A percentile compares a stretch with the other conserved stretches of the same genome.
These are phyloP conservation scores for Amphiprion ocellaris DNA, from an alignment of 2,113 vertebrate genomes.

Conservation along the genomic window DNA sequence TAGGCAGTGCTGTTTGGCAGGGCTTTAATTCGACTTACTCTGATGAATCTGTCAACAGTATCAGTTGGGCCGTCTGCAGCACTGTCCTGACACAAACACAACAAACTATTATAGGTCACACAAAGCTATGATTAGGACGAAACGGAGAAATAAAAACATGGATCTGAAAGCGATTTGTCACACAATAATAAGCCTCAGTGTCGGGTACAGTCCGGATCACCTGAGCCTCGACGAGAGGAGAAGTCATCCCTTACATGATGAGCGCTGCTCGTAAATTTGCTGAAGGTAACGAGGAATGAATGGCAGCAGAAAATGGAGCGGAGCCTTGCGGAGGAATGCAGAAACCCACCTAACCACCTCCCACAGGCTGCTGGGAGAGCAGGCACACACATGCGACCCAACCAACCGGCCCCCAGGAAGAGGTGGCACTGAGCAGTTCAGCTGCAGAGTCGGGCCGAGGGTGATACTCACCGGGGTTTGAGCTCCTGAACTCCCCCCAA, in stretches of 20 bases:
- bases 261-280: slow-evolving; percentile 36
- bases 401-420: slow-evolving; percentile 47
- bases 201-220: background rate
- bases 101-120: background rate
- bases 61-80: slow-evolving; percentile 29
- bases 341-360: slow-evolving; percentile 72
- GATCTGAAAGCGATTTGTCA: slow-evolving; percentile 8
- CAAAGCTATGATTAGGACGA: background rate
- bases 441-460: slow-evolving; percentile 11
- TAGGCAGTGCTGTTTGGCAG: slow-evolving; percentile 52
- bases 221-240: background rate
- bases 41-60: slow-evolving; percentile 54
- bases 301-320: slow-evolving; percentile 67
- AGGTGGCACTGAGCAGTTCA: slow-evolving; percentile 45
- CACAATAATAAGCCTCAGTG: background rate
- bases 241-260: slow-evolving; percentile 26
- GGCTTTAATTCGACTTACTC: slow-evolving; percentile 51
- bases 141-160: background rate
- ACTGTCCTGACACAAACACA: background rate
- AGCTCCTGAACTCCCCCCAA: background rate
- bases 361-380: slow-evolving; percentile 63
- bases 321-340: slow-evolving; percentile 74
- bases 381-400: slow-evolving; percentile 73
- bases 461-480: background rate
- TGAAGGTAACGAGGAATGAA: slow-evolving; percentile 49